Evolutionary conservation across 2,888 invertebrate species (phyloP).

Genomic region (Ectemnius continuus): DNA sequence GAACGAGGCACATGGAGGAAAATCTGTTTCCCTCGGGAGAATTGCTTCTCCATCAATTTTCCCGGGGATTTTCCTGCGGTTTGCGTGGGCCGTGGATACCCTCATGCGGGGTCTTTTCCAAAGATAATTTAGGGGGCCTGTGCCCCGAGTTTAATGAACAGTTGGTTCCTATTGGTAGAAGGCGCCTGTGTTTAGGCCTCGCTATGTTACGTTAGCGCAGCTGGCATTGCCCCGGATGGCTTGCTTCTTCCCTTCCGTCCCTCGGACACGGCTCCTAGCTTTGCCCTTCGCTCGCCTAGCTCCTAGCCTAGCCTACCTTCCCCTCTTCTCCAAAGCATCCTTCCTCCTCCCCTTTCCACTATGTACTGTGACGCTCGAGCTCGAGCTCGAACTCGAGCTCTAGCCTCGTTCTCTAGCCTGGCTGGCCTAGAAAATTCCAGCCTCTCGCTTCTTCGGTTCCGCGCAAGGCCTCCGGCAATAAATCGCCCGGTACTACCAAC

Average conservation of each 20-base stretch:
- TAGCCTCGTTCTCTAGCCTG: constrained; percentile 51
- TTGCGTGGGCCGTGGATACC: constrained; percentile 6
- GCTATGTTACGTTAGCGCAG: constrained; percentile 72
- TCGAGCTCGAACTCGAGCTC: too few relatives aligned
- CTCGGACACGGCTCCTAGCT: constrained; percentile 17
- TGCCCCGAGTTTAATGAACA: constrained; percentile 73
- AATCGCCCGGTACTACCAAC: constrained; percentile 38
- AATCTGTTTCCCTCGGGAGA: too few relatives aligned
- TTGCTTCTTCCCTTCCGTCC: constrained; percentile 30
- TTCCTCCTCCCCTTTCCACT: constrained; percentile 50
- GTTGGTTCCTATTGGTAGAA: constrained; percentile 75
- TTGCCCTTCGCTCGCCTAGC: constrained; percentile 37
- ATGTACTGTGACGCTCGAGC: constrained; percentile 18
- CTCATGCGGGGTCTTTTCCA: constrained; percentile 42
- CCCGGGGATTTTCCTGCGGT: background rate
- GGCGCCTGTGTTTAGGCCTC: constrained; percentile 68
- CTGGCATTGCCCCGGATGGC: constrained; percentile 67
- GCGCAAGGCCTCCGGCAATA: constrained; percentile 33
- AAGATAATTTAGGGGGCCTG: constrained; percentile 68
- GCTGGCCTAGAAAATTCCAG: constrained; percentile 61
- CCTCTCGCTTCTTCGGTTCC: constrained; percentile 3
- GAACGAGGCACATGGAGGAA: background rate
- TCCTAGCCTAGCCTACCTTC: constrained; percentile 33
- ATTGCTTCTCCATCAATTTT: constrained; percentile 27
- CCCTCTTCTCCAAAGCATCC: constrained; percentile 49